A percentile compares a stretch with the other conserved stretches of the same genome.
Conservation (phyloP, 2,797 vertebrate genomes). For the Microctenopoma lineatum region DNA sequence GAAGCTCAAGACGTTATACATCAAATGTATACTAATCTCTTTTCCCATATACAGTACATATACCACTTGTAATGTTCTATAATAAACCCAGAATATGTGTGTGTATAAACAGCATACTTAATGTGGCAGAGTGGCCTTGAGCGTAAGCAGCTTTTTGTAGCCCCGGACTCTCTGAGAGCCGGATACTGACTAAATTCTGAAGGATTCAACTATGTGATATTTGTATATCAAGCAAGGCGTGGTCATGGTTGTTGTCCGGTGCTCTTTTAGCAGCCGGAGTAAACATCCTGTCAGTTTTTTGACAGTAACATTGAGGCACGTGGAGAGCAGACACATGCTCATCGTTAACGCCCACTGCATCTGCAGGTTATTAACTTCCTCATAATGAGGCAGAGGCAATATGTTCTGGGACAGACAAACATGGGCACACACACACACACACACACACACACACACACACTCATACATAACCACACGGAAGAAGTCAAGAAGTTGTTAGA, state of each 20-base stretch:
- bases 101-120: neutral
- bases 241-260: neutral
- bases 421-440: neutral
- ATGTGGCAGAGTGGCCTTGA: neutral
- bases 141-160: neutral
- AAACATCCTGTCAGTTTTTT: conserved; percentile 7
- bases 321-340: neutral
- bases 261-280: conserved; percentile 9
- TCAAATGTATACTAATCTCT: neutral
- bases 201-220: conserved; percentile 12
- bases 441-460: neutral
- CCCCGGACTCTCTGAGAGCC: conserved; percentile 3
- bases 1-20: neutral
- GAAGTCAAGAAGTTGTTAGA: conserved; percentile 29
- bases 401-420: conserved; percentile 12
- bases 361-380: conserved; percentile 33
- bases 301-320: neutral
- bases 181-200: conserved; percentile 12
- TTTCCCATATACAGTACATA: neutral
- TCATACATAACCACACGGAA: neutral
- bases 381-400: conserved; percentile 26
- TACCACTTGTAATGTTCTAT: too few species aligned
- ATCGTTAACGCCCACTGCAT: neutral
- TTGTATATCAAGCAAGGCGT: neutral
- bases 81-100: neutral